Percentiles rank a stretch among this genome's conserved stretches.
These are phyloP conservation scores for Sapajus apella DNA, from an alignment of 2,113 vertebrate species.

Conservation along the genomic window DNA sequence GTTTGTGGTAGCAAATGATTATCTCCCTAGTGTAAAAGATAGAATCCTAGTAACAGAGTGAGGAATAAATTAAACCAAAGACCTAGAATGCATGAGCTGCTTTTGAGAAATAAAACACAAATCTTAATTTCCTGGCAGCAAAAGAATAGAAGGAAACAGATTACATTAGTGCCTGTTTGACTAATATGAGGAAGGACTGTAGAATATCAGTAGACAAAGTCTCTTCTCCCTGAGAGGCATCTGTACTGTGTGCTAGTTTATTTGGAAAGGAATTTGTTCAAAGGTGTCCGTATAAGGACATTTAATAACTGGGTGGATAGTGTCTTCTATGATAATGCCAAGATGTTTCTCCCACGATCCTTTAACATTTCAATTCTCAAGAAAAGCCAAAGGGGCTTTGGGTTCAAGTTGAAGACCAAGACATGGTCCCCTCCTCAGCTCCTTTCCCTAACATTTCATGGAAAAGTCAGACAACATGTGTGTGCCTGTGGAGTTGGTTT, in stretches of 20 bases:
- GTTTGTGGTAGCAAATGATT: neutral
- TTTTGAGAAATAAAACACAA: neutral
- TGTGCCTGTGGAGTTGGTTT: neutral
- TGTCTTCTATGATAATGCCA: neutral
- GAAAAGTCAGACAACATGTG: neutral
- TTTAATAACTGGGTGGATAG: neutral
- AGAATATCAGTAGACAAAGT: neutral
- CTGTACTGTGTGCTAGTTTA: neutral
- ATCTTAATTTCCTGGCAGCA: neutral
- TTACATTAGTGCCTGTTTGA: too few species aligned
- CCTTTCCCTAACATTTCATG: neutral
- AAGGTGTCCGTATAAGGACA: neutral
- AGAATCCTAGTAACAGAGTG: neutral
- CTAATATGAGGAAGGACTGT: neutral
- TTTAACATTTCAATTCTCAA: neutral
- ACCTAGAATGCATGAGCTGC: neutral
- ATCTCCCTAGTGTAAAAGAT: neutral
- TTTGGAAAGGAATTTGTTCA: too few species aligned
- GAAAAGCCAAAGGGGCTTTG: neutral
- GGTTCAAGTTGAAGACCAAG: neutral
- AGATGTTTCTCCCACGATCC: neutral
- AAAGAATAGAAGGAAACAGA: neutral
- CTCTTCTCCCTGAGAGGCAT: neutral
- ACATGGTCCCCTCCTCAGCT: neutral
- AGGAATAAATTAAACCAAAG: neutral